phyloP scores from a whole-genome alignment of 2,113 vertebrate genomes.

The Bujurquina vittata region DNA sequence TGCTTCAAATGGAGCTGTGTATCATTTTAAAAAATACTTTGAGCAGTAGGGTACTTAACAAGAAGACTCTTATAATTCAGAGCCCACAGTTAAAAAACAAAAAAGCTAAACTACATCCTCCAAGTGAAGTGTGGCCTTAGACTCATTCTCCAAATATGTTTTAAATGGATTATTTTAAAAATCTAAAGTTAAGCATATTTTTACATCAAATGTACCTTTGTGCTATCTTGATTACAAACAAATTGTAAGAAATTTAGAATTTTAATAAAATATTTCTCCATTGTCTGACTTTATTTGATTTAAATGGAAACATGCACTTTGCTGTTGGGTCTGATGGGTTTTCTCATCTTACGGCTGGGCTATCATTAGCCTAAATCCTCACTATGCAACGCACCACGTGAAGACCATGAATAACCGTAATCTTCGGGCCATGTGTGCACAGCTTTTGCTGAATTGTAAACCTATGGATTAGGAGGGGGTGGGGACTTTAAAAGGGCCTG shows the following conservation, averaged over 20 bases:
- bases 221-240: background rate
- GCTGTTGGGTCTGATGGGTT: background rate
- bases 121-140: background rate
- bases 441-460: conserved; percentile 69
- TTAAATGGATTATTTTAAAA: background rate
- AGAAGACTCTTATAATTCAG: background rate
- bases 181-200: background rate
- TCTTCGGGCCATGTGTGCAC: conserved; percentile 38
- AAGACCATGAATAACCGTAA: conserved; percentile 31
- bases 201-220: background rate
- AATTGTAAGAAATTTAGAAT: background rate
- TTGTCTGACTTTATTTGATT: conserved; percentile 4
- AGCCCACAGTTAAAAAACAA: background rate
- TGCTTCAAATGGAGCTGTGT: background rate
- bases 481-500: conserved; percentile 30
- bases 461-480: conserved; percentile 55
- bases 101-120: background rate
- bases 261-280: conserved; percentile 15
- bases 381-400: background rate
- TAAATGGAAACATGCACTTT: background rate
- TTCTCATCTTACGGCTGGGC: background rate
- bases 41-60: background rate
- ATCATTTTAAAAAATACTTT: background rate
- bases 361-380: conserved; percentile 39
- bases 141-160: background rate